Evolutionary conservation across 2,113 vertebrate genomes (phyloP).

Genomic region (Tragelaphus buxtoni): DNA sequence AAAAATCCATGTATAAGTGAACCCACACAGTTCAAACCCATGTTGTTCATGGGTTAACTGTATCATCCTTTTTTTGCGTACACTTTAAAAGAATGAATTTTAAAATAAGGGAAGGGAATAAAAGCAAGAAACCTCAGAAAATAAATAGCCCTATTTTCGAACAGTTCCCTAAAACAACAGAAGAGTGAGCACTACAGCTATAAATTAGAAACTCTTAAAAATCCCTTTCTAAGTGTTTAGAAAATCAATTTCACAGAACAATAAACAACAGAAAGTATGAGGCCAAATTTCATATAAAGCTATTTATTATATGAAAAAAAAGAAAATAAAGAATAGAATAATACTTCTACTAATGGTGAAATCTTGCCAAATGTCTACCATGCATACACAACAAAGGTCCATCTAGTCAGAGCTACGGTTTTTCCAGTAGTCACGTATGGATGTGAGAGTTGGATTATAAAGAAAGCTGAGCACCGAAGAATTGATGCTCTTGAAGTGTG

Average conservation of each 20-base stretch:
- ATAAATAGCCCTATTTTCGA: background rate
- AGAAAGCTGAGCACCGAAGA: background rate
- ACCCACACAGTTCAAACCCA: background rate
- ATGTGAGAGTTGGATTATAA: background rate
- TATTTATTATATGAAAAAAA: background rate
- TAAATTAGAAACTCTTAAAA: background rate
- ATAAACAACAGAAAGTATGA: background rate
- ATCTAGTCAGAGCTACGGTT: background rate
- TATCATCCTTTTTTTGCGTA: background rate
- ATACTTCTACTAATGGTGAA: background rate
- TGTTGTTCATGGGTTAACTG: background rate
- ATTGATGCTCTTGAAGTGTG: background rate
- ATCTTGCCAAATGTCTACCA: background rate
- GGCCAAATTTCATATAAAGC: background rate
- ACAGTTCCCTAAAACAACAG: background rate
- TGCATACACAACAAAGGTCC: background rate
- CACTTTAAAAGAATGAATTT: background rate
- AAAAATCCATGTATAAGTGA: background rate
- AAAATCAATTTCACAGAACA: background rate
- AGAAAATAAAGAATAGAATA: background rate
- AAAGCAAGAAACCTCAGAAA: background rate
- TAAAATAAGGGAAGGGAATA: background rate
- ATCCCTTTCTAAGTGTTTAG: background rate
- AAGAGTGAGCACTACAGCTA: background rate
- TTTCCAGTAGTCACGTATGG: background rate